Base-by-base conservation (phyloP, 2,888 invertebrate species). In the Drosophila maculinotata region DNA sequence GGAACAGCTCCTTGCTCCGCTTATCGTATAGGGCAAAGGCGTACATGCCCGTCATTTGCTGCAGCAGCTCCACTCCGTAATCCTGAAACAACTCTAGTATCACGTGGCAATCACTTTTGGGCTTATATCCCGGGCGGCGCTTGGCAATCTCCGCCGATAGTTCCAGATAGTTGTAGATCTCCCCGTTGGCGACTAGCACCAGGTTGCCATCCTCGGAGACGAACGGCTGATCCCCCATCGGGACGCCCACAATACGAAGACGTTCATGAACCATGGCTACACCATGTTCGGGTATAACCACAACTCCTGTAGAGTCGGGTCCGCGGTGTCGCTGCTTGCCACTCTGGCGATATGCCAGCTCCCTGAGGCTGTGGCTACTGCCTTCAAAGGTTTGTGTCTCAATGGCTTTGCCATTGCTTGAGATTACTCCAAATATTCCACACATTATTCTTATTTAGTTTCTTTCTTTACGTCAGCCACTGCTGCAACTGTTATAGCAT, bases 361-460 rank as follows among this genome's bases (percentile, higher is more conserved):
- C 90, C 1, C 91, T 79, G 38, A 90, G 66, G 17, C 65, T 84
- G 48, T 90, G 89, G 15, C 73, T 49, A 23, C 86, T 64, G 17
- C 78, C 87, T 8, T 87, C 68, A 31, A 86, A 84, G 28, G 65
- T 64, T 36, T 80, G 88, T 0, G 79, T 49, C 7, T 59, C 62
- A 33, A 91, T 87, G 1, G 89, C 73, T n/a, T 73, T 26, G 5
- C 90, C 89, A 63, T 88, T 72, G 28, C 84, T 88, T 4, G 91
- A 90, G 62, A 91, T 90, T 69, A 91, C 89, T 17, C 91, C 90
- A 79, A 91, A 91, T 63, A 91, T 91, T 20, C 91, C 91, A 57
- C 91, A 91, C 91, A 91, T 91, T 63, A 52, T 77, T 5, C 25
- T 12, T 12, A 26, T 54, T 41, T 8, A 17, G 7, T 28, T 1